phyloP scores from a whole-genome alignment of 2,888 invertebrate genomes.

The Drosophila greeni region DNA sequence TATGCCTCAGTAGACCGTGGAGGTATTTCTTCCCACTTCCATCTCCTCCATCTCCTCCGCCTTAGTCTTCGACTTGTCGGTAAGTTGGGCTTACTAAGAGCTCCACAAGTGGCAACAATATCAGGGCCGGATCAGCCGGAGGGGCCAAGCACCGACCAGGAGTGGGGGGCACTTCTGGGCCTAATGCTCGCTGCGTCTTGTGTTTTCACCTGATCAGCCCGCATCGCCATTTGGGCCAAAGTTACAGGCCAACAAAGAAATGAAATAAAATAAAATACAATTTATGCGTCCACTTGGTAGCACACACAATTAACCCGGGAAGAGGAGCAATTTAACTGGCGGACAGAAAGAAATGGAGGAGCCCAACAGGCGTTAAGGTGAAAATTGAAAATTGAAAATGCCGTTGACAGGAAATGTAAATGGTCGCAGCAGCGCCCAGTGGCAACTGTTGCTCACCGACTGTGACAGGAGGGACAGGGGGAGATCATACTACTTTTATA shows the following conservation, averaged over 20 bases:
- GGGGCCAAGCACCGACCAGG: conserved; percentile 14
- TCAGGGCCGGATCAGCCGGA: conserved; percentile 33
- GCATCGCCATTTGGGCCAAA: conserved; percentile 69
- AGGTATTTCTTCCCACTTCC: not conserved
- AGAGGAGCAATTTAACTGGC: conserved; percentile 42
- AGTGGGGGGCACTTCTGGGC: conserved; percentile 13
- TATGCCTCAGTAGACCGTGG: not conserved
- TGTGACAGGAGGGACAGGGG: conserved; percentile 66
- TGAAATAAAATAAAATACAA: conserved; percentile 52
- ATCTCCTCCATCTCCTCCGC: not conserved
- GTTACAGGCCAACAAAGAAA: conserved; percentile 43
- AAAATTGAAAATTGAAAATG: conserved; percentile 55
- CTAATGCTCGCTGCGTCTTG: conserved; percentile 23
- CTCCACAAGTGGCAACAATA: conserved; percentile 53
- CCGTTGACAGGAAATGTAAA: conserved; percentile 70
- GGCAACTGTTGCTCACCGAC: conserved; percentile 59
- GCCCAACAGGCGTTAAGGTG: conserved; percentile 71
- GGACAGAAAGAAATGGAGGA: conserved; percentile 41
- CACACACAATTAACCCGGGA: conserved; percentile 47
- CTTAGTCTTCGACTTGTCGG: conserved; percentile 16
- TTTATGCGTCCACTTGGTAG: conserved; percentile 66
- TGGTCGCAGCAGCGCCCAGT: conserved; percentile 40
- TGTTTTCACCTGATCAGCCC: conserved; percentile 77
- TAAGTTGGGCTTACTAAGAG: conserved; percentile 18
- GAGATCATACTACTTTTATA: conserved; percentile 5